Percentiles rank a stretch among this genome's conserved stretches.
Evolutionary conservation across 2,797 vertebrate species (phyloP).

Genomic region (Danio tinwini): DNA sequence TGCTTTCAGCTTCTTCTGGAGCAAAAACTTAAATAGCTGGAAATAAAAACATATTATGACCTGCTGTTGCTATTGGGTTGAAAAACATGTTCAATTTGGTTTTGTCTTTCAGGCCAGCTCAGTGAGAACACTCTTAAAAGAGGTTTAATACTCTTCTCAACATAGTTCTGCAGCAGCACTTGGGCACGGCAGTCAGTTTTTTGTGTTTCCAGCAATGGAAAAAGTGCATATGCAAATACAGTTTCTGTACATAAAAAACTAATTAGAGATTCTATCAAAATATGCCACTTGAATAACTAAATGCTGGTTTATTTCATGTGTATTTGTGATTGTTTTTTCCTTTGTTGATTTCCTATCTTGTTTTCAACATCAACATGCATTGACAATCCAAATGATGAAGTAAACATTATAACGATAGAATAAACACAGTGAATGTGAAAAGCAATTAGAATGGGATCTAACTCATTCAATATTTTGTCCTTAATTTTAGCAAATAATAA

Average conservation of each 20-base stretch:
- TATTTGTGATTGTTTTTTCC: neutral
- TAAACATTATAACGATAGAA: neutral
- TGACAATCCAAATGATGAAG: neutral
- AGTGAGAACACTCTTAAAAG: neutral
- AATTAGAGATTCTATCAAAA: neutral
- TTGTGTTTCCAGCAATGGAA: neutral
- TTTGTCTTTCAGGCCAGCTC: conserved; percentile 32
- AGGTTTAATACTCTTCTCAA: neutral
- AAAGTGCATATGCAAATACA: neutral
- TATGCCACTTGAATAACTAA: neutral
- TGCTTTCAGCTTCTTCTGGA: conserved; percentile 36
- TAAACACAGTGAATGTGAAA: no score
- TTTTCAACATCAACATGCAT: neutral
- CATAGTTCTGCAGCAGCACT: neutral
- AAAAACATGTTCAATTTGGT: conserved; percentile 43
- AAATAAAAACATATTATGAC: conserved; percentile 50
- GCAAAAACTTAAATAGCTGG: conserved; percentile 39
- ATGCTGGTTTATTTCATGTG: neutral
- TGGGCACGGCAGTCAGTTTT: conserved; percentile 5
- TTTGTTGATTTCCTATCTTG: neutral
- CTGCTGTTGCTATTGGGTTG: conserved; percentile 38
- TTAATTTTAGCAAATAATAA: no score
- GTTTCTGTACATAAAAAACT: neutral
- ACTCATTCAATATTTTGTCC: no score
- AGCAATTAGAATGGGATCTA: no score